Evolutionary conservation across 1,140 invertebrate species (phyloP), one percentile per base, ranked within the genome.

Genomic region (Trachymyrmex septentrionalis): DNA sequence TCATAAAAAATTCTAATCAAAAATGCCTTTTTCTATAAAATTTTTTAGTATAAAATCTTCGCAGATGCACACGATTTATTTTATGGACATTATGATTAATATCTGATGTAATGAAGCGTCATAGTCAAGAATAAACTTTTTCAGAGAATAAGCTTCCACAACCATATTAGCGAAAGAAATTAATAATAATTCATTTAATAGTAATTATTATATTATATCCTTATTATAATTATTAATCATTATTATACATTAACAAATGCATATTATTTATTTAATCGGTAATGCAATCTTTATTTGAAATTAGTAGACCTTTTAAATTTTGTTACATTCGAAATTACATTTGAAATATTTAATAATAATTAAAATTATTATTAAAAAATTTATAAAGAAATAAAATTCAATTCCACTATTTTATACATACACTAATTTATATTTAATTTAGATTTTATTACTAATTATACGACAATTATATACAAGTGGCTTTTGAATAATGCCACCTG

Each of bases 81-180:
- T 81, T 21, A 63, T 38, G 21, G 1, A 10, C 10, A 30, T 78
- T 44, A 72, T 3, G 21, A 81, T 69, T 80, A 71, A 57, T n/a
- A 72, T 38, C n/a, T 44, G 19, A n/a, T 34, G n/a, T 80, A 81
- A 80, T 67, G 14, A 81, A 81, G n/a, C 16, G 7, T 57, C 24
- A 48, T 3, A 30, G 21, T 38, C 14, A 9, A 69, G 30, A 30
- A 78, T 48, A 21, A 64, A 50, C 0, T 64, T 64, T 14, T 14
- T 3, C 38, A 44, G 9, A 44, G 34, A 30, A 12, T 63, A 48
- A 30, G 19, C 59, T 66, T n/a, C 5, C 6, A 21, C 7, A 27
- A n/a, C 9, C 12, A 30, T 30, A 21, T 57, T 12, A n/a, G 38
- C 16, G 10, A 53, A 34, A 44, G n/a, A 50, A 19, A 63, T 63